phyloP scores from a whole-genome alignment of 2,113 vertebrate species.

The Numida meleagris region DNA sequence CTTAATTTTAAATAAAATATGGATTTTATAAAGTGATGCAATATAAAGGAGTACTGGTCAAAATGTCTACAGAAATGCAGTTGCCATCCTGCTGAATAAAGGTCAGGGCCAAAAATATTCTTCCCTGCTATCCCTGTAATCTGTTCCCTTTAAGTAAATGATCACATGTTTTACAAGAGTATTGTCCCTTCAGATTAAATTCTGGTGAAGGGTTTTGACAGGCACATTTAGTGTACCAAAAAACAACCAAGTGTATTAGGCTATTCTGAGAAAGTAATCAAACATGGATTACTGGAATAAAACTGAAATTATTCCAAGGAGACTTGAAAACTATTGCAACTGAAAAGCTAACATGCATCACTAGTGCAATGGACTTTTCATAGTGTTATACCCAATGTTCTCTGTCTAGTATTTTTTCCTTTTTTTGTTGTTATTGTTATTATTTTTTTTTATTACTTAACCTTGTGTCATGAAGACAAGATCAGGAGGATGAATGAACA shows the following conservation, averaged over 20 bases:
- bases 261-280: background rate
- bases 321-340: background rate
- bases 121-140: background rate
- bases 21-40: background rate
- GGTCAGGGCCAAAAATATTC: background rate
- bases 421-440: background rate
- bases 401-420: accelerated
- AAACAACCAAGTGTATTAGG: background rate
- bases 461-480: background rate
- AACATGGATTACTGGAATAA: background rate
- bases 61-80: background rate
- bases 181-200: background rate
- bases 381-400: background rate
- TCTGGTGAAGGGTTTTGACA: background rate
- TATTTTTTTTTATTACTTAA: background rate
- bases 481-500: background rate
- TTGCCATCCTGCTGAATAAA: background rate
- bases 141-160: background rate
- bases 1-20: background rate
- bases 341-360: background rate
- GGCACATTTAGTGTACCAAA: background rate
- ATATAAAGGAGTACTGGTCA: background rate
- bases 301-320: background rate
- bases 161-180: background rate
- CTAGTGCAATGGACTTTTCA: background rate